Base-by-base conservation (phyloP, 2,113 vertebrate species). In the Sorex fumeus region DNA sequence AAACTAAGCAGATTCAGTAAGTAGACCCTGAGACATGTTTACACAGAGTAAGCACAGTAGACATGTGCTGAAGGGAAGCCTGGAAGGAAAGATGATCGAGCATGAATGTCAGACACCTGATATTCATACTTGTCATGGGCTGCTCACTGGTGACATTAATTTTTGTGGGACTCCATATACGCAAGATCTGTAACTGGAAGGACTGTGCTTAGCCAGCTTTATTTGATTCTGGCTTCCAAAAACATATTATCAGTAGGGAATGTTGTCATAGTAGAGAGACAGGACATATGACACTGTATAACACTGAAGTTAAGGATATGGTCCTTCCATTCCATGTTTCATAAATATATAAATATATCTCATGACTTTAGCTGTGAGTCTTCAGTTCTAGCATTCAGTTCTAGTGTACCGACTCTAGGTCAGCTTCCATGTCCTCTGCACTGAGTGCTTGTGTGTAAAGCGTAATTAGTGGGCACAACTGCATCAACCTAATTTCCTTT, bases 161-260 rank as follows among this genome's bases (percentile, higher is more conserved):
- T 18, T 81, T 77, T 62, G 2, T 32, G 40, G 67, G 43, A 43
- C 53, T 87, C 70, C 28, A 53, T n/a, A 74, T 47, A 84, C 57
- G 76, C 2, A 36, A 69, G 57, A 84, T 11, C 47, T 70, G 82
- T 0, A 71, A 50, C 19, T 27, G 69, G 25, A 23, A 45, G 53
- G 77, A 66, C 76, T 27, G 27, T 40, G 62, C 66, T 13, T 66
- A 3, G 57, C 45, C 82, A 72, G 76, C 8, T 27, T 72, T 36
- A 45, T 18, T 69, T 43, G 75, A n/a, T 53, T 83, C 64, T 93
- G 43, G 47, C 71, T 88, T 88, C 88, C 75, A 82, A 10, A 75
- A 83, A 36, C 34, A 90, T 27, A 60, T 43, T 57, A 80, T 27
- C 15, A 82, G 45, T 16, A n/a, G 47, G 50, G 62, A 86, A 84